phyloP scores from a whole-genome alignment of 2,797 vertebrate species.

The Acipenser ruthenus region DNA sequence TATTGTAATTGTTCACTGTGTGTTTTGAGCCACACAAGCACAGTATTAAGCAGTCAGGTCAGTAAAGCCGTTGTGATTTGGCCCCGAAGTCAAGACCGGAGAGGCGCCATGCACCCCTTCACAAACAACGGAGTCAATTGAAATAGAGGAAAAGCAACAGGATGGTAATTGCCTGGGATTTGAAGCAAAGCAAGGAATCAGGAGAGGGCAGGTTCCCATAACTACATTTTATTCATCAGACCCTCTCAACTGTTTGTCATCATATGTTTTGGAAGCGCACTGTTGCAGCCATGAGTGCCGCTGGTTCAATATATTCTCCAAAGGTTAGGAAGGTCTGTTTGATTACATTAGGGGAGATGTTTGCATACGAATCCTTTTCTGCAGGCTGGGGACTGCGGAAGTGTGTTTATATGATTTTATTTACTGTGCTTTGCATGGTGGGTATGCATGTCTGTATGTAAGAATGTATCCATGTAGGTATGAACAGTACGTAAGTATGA shows the following conservation, averaged over 20 bases:
- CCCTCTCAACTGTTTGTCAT: slow-evolving; percentile 48
- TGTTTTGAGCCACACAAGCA: too few relatives aligned
- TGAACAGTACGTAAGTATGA: not conserved
- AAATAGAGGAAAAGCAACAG: not conserved
- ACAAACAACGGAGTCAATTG: not conserved
- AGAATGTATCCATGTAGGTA: slow-evolving; percentile 24
- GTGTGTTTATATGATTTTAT: not conserved
- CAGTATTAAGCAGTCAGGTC: too few relatives aligned
- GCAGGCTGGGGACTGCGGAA: not conserved
- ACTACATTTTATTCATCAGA: slow-evolving; percentile 60
- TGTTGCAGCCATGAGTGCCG: slow-evolving; percentile 30
- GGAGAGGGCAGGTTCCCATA: slow-evolving; percentile 27
- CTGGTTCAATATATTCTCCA: slow-evolving; percentile 4
- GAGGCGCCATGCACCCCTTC: not conserved
- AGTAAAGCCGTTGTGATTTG: too few relatives aligned
- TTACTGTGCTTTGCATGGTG: not conserved
- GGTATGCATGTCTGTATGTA: not conserved
- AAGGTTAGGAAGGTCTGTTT: not conserved
- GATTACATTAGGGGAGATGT: not conserved
- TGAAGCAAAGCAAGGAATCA: slow-evolving; percentile 16
- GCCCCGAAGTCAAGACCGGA: not conserved
- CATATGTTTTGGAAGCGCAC: slow-evolving; percentile 46
- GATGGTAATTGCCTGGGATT: slow-evolving; percentile 25
- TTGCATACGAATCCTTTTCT: not conserved
- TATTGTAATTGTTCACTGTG: too few relatives aligned